Percentiles rank a stretch among this genome's conserved stretches.
Conservation (phyloP, 2,888 invertebrate genomes). For the Pandemis heparana region DNA sequence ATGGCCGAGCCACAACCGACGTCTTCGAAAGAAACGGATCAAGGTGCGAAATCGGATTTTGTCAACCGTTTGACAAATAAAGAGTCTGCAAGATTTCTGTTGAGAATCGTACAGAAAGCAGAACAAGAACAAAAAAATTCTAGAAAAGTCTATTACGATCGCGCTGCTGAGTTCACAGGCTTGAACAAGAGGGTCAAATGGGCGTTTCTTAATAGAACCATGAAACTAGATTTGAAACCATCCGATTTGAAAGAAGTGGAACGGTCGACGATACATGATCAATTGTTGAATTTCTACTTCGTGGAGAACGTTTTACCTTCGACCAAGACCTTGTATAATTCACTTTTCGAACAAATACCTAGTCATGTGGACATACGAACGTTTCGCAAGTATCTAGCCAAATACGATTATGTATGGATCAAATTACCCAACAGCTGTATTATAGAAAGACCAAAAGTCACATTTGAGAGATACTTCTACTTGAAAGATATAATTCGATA, state of each 20-base stretch:
- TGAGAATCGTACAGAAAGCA: constrained; percentile 23
- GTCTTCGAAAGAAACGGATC: background rate
- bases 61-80: constrained; percentile 18
- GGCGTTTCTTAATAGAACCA: background rate
- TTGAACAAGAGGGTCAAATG: constrained; percentile 8
- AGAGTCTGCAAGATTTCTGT: constrained; percentile 35
- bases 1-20: constrained; percentile 23
- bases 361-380: constrained; percentile 52
- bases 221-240: background rate
- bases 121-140: background rate
- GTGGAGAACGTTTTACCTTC: constrained; percentile 49
- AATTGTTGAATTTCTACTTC: constrained; percentile 50
- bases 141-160: background rate
- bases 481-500: constrained; percentile 50
- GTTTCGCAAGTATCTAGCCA: constrained; percentile 55
- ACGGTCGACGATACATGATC: constrained; percentile 49
- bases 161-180: constrained; percentile 15
- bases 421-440: constrained; percentile 47
- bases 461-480: constrained; percentile 58
- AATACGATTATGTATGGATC: constrained; percentile 59
- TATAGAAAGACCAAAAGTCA: constrained; percentile 57
- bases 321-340: constrained; percentile 49
- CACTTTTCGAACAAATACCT: constrained; percentile 48
- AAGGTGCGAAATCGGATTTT: background rate
- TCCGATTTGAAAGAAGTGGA: constrained; percentile 44